Base-by-base conservation (phyloP, 2,888 invertebrate species). In the Sminthurides aquaticus region DNA sequence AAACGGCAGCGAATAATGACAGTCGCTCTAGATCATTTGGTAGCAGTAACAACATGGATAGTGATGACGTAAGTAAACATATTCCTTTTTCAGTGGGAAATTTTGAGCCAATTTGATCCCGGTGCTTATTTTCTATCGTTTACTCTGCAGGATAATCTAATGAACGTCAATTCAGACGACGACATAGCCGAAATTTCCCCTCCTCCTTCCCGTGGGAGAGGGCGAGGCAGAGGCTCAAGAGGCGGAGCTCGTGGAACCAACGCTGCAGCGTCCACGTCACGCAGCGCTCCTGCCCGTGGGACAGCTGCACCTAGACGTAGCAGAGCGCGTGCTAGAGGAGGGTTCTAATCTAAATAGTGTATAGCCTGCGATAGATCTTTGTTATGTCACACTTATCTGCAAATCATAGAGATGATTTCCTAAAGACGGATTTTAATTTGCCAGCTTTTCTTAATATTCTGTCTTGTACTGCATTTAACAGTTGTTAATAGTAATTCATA, bases 211-310 rank as follows among this genome's bases (percentile, higher is more conserved):
- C 29, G 34, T 52, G 54, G 59, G 59, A 28, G 65, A 27, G 60
- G 65, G n/a, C 15, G 57, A 22, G 54, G 67, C 28, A 24, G 65
- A 43, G 61, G 64, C 1, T 20, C 58, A 26, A 29, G 60, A 1
- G 60, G 49, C 11, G 58, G 43, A 25, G 15, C 25, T 22, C 22
- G 58, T 43, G 58, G 18, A 22, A 2, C 25, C 2, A 29, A 3
- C 18, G 18, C 18, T 18, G 3, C 20, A 24, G 25, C 26, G n/a
- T 24, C 26, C 25, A 27, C 43, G 43, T 29, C 64, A 15, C 48
- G 61, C 76, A 76, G 71, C 77, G 76, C 67, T 28, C 74, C 68
- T 49, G 67, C 66, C 70, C 64, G 60, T 18, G 66, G 57, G 28
- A 49, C 62, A 56, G 43, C 67, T n/a, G 25, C 60, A n/a, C 18